Evolutionary conservation across 2,888 invertebrate genomes (phyloP).

Genomic region (Tuta absoluta): DNA sequence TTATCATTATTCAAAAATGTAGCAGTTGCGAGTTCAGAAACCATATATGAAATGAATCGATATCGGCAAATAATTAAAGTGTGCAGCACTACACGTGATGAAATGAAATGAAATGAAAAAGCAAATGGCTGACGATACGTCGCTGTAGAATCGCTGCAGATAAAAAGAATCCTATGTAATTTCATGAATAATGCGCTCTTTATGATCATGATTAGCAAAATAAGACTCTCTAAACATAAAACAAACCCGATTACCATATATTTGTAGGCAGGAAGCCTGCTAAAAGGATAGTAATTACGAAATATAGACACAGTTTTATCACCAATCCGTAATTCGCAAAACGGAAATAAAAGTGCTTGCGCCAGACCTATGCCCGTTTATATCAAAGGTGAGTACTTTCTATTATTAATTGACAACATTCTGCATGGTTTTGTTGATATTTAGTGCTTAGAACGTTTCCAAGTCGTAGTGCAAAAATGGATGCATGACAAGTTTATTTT

Average conservation of each 20-base stretch:
- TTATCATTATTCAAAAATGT: no score
- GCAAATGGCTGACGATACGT: conserved; percentile 80
- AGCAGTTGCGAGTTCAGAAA: no score
- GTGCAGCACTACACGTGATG: conserved; percentile 41
- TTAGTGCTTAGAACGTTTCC: conserved; percentile 30
- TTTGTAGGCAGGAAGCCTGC: conserved; percentile 60
- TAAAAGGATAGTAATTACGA: conserved; percentile 51
- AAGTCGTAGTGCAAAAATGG: conserved; percentile 27
- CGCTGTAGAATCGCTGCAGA: conserved; percentile 63
- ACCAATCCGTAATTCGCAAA: conserved; percentile 62
- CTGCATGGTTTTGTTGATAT: conserved; percentile 28
- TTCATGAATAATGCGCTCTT: conserved; percentile 82
- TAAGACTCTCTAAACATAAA: conserved; percentile 70
- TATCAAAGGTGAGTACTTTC: conserved; percentile 64
- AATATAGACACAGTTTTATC: conserved; percentile 58
- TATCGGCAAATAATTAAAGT: conserved; percentile 5
- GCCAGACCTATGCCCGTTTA: conserved; percentile 67
- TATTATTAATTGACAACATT: conserved; percentile 40
- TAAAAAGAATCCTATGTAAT: conserved; percentile 80
- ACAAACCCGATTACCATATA: conserved; percentile 63
- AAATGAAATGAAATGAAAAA: conserved; percentile 59
- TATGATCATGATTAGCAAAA: conserved; percentile 81
- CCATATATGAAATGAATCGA: conserved; percentile 18
- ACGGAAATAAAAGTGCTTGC: conserved; percentile 54
- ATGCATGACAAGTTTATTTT: conserved; percentile 47